A percentile compares a stretch with the other conserved stretches of the same genome.
These are phyloP conservation scores for Anser brachyrhynchus DNA, from an alignment of 2,113 vertebrate genomes.

Conservation along the genomic window DNA sequence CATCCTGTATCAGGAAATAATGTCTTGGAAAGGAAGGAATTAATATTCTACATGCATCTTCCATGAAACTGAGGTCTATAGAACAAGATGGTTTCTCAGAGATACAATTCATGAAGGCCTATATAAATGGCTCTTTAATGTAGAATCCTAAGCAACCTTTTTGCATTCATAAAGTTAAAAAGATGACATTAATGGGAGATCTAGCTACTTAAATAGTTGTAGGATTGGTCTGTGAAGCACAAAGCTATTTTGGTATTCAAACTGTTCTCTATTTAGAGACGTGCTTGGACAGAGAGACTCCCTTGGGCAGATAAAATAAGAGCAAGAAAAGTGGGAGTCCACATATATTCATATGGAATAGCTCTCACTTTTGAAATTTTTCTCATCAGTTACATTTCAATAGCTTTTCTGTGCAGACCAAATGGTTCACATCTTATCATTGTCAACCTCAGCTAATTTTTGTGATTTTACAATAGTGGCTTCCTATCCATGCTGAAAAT, in stretches of 20 bases:
- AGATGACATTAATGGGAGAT: background rate
- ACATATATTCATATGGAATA: background rate
- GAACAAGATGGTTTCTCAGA: slow-evolving; percentile 10
- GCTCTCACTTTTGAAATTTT: background rate
- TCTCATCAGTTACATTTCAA: background rate
- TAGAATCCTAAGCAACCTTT: slow-evolving; percentile 1
- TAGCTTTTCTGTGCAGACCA: background rate
- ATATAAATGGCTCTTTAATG: background rate
- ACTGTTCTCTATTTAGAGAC: background rate
- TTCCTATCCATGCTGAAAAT: background rate
- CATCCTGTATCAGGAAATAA: background rate
- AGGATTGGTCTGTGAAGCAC: background rate
- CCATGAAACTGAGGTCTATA: background rate
- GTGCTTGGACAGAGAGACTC: background rate
- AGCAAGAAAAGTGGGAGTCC: background rate
- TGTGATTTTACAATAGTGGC: background rate
- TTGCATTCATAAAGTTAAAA: background rate
- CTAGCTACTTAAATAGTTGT: background rate
- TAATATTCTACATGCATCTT: background rate
- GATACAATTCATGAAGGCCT: background rate
- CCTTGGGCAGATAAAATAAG: background rate
- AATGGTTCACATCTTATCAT: background rate
- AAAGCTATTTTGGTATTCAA: slow-evolving; percentile 2
- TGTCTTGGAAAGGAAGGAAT: background rate
- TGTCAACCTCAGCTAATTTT: background rate